phyloP scores from a whole-genome alignment of 2,797 vertebrate genomes.

The Bradypus variegatus region DNA sequence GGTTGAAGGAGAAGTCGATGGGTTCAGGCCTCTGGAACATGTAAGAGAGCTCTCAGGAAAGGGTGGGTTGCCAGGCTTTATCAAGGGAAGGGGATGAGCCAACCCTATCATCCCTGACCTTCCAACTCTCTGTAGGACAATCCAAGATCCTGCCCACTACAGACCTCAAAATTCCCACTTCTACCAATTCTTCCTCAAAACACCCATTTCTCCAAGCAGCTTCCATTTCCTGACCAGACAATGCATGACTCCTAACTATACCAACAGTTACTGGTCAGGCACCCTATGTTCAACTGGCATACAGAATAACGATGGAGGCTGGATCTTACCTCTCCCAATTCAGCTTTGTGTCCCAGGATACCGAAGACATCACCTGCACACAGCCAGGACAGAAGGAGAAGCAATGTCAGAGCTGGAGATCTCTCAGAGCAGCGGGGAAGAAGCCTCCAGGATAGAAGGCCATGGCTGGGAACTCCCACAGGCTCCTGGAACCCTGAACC shows the following conservation, averaged over 20 bases:
- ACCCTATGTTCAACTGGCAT: neutral
- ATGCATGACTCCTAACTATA: neutral
- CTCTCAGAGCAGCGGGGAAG: neutral
- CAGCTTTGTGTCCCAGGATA: conserved; percentile 76
- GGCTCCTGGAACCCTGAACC: neutral
- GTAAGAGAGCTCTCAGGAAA: neutral
- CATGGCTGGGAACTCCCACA: neutral
- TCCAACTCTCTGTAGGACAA: neutral
- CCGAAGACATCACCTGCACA: conserved; percentile 81
- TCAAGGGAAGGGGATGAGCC: neutral
- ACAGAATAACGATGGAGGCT: neutral
- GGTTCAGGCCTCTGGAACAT: conserved; percentile 74
- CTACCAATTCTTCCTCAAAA: neutral
- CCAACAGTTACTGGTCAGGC: neutral
- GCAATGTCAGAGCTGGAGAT: neutral
- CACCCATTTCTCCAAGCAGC: neutral
- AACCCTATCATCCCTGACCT: neutral
- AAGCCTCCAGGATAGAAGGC: neutral
- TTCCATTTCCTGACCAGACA: neutral
- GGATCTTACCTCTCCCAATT: conserved; percentile 72
- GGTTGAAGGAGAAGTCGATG: conserved; percentile 90
- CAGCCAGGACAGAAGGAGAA: neutral
- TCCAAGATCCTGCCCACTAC: rapidly evolving
- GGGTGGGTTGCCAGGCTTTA: neutral
- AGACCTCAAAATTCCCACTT: neutral